Conservation (phyloP, 2,113 vertebrate species). For the Oryzias curvinotus region DNA sequence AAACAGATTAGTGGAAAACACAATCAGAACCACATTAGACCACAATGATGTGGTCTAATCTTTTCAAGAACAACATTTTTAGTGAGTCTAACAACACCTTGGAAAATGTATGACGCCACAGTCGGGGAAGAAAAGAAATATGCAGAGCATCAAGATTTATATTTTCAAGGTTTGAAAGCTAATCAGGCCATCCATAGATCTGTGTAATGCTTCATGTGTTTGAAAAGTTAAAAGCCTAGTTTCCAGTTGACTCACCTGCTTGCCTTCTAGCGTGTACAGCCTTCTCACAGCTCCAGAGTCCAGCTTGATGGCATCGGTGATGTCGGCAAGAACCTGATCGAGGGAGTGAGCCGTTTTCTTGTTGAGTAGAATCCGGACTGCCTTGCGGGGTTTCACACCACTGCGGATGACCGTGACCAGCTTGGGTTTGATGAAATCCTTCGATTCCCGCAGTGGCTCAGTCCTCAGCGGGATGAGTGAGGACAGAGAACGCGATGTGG, state of each 20-base stretch:
- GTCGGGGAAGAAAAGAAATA: too few species aligned
- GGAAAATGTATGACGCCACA: too few species aligned
- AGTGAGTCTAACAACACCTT: too few species aligned
- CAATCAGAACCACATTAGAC: too few species aligned
- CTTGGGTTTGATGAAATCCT: conserved; percentile 97
- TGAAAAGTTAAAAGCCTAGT: not conserved
- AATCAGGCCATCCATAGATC: too few species aligned
- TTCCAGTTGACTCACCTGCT: conserved; percentile 82
- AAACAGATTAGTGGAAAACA: too few species aligned
- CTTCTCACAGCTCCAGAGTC: conserved; percentile 95
- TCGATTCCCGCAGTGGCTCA: conserved; percentile 84
- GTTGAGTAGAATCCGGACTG: conserved; percentile 94
- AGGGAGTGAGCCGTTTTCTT: conserved; percentile 99
- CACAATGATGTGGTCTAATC: too few species aligned
- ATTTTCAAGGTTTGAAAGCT: too few species aligned
- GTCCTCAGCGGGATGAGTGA: conserved; percentile 78
- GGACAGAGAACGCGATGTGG: conserved; percentile 80
- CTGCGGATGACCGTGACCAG: conserved; percentile 96
- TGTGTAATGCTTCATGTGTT: too few species aligned
- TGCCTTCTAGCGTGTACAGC: conserved; percentile 93
- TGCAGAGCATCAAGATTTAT: too few species aligned
- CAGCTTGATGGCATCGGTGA: conserved; percentile 97
- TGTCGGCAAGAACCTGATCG: conserved; percentile 95
- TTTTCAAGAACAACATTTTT: too few species aligned
- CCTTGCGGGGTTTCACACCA: conserved; percentile 95